Percentiles rank a stretch among this genome's conserved stretches.
phyloP scores from a whole-genome alignment of 1,140 invertebrate genomes.

The Papilio machaon region DNA sequence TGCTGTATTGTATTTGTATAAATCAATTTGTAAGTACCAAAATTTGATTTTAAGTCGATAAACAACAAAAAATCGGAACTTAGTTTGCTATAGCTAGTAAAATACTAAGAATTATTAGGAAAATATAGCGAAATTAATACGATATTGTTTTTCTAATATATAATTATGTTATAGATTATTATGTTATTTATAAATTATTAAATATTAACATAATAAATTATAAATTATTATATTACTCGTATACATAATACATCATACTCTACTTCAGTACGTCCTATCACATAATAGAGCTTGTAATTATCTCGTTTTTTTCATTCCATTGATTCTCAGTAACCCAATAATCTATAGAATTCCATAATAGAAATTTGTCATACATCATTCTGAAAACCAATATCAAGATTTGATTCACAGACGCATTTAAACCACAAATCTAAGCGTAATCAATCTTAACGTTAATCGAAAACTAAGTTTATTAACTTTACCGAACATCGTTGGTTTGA shows the following conservation, averaged over 20 bases:
- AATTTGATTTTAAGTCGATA: no score
- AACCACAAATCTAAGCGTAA: neutral
- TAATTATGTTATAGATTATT: no score
- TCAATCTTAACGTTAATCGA: neutral
- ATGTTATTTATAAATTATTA: no score
- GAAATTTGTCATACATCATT: neutral
- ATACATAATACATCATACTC: neutral
- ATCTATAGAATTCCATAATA: neutral
- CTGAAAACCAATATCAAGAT: neutral
- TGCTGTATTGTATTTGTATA: no score
- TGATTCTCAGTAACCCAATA: neutral
- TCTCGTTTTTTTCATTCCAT: neutral
- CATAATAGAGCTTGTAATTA: neutral
- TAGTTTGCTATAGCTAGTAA: no score
- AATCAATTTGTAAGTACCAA: no score
- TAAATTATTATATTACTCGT: neutral
- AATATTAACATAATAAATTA: neutral
- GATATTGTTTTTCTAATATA: no score
- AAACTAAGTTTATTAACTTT: slow-evolving; percentile 15
- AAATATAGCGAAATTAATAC: no score
- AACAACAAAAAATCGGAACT: no score
- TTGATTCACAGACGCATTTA: neutral
- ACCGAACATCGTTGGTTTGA: neutral
- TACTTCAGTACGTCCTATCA: neutral
- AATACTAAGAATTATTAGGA: no score